Percentiles rank a stretch among this genome's conserved stretches.
These are phyloP conservation scores for Paguma larvata DNA, from an alignment of 2,797 vertebrate species.

Conservation along the genomic window DNA sequence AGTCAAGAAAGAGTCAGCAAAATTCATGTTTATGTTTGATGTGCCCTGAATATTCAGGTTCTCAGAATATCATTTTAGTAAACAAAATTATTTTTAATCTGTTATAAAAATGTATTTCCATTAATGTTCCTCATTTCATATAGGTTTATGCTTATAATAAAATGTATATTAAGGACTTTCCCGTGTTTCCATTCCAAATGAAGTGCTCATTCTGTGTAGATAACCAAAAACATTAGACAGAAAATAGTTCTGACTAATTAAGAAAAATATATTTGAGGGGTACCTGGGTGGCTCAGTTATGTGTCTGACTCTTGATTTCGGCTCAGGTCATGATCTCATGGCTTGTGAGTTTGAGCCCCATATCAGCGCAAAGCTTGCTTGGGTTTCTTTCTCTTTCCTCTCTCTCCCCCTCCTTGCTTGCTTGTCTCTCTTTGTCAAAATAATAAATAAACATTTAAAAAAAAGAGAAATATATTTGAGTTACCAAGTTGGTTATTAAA, in stretches of 20 bases:
- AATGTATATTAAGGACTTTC: not conserved
- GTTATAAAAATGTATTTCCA: not conserved
- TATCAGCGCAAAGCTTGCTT: too few species aligned
- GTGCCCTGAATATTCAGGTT: not conserved
- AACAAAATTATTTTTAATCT: not conserved
- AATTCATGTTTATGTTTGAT: not conserved
- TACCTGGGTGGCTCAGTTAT: too few species aligned
- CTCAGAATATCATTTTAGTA: not conserved
- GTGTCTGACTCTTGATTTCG: too few species aligned
- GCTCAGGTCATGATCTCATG: too few species aligned
- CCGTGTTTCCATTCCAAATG: not conserved
- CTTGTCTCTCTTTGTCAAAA: too few species aligned
- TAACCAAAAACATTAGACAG: not conserved
- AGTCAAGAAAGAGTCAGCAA: not conserved
- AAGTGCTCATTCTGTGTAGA: not conserved
- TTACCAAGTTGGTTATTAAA: not conserved
- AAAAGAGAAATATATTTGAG: not conserved
- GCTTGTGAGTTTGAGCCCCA: too few species aligned
- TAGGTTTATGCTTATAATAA: not conserved
- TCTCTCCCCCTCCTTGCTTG: too few species aligned
- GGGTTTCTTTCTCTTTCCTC: too few species aligned
- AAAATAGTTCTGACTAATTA: not conserved
- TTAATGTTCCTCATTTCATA: not conserved
- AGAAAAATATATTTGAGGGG: not conserved
- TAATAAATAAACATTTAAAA: too few species aligned